Conservation (phyloP, 2,797 vertebrate species). For the Lerista edwardsae region DNA sequence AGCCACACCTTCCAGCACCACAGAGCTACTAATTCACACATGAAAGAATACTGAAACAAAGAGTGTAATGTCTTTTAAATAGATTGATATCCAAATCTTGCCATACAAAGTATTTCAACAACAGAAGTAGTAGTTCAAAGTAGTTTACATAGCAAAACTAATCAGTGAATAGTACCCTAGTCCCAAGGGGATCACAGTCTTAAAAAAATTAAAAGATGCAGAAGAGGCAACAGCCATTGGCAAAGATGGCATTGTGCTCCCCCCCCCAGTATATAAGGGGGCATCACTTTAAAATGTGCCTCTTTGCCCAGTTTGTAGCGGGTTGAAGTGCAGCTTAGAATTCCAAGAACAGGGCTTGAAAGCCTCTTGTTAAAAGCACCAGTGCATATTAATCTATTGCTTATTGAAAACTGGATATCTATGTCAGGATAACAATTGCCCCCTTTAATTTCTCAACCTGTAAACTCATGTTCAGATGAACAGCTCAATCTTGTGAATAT, state of each 20-base stretch:
- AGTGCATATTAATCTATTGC: not conserved
- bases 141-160: too few relatives aligned
- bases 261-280: too few relatives aligned
- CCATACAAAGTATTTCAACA: not conserved
- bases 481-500: not conserved
- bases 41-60: too few relatives aligned
- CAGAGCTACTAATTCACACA: not conserved
- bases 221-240: too few relatives aligned
- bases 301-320: too few relatives aligned
- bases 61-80: not conserved
- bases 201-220: too few relatives aligned
- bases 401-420: not conserved
- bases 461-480: not conserved
- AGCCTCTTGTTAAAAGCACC: not conserved
- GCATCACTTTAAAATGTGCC: too few relatives aligned
- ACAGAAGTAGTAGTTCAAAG: too few relatives aligned
- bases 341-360: not conserved
- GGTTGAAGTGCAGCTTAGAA: not conserved
- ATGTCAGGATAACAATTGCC: not conserved
- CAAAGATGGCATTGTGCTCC: too few relatives aligned
- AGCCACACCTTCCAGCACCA: conserved; percentile 10
- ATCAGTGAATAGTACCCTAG: too few relatives aligned
- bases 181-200: too few relatives aligned
- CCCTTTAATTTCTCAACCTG: not conserved
- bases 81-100: not conserved